Percentiles rank a stretch among this genome's conserved stretches.
phyloP scores from a whole-genome alignment of 2,113 vertebrate species.

The Daboia siamensis region DNA sequence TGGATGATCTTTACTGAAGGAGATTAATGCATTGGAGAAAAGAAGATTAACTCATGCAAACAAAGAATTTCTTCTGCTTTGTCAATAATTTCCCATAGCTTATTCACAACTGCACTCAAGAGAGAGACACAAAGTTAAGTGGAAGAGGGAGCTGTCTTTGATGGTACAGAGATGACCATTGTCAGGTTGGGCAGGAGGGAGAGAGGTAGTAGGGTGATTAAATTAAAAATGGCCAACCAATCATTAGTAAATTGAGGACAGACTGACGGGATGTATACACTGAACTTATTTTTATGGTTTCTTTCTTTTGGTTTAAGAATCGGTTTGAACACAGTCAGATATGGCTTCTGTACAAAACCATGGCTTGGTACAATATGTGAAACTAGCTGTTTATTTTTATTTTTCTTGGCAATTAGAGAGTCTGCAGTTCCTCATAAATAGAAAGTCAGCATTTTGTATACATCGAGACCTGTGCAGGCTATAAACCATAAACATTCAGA shows the following conservation, averaged over 20 bases:
- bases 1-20: constrained; percentile 46
- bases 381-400: no score
- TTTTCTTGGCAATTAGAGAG: no score
- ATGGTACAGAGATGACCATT: neutral
- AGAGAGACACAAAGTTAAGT: constrained; percentile 27
- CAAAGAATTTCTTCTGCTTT: constrained; percentile 32
- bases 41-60: constrained; percentile 47
- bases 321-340: no score
- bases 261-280: no score
- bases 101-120: constrained; percentile 33
- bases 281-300: no score
- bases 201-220: neutral
- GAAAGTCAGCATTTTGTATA: no score
- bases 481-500: no score
- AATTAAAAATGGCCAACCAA: constrained; percentile 8
- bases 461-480: no score
- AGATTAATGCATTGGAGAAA: constrained; percentile 38
- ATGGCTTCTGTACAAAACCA: no score
- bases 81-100: constrained; percentile 45
- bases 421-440: no score
- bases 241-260: neutral
- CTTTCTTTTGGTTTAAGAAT: no score
- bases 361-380: no score
- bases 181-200: neutral
- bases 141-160: constrained; percentile 24